Percentiles rank a stretch among this genome's conserved stretches.
phyloP scores from a whole-genome alignment of 2,797 vertebrate genomes.

The Acridotheres tristis region DNA sequence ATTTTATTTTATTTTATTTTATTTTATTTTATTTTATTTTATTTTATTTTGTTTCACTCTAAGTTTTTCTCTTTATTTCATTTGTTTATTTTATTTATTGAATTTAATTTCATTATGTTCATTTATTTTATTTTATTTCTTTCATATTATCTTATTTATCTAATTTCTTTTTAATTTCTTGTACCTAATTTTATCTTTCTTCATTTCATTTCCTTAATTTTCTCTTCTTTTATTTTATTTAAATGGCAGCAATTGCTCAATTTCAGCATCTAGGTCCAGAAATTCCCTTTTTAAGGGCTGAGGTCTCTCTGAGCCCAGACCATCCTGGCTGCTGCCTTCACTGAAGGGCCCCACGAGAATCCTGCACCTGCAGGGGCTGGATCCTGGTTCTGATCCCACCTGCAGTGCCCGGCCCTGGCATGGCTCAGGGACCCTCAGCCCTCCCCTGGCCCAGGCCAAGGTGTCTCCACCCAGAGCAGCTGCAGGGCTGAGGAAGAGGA shows the following conservation, averaged over 20 bases:
- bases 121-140: not conserved
- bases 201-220: not conserved
- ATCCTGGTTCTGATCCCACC: no score
- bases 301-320: not conserved
- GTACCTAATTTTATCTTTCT: not conserved
- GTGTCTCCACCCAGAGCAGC: not conserved
- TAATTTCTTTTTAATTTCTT: rapidly evolving
- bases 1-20: not conserved
- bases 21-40: not conserved
- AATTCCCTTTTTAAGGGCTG: not conserved
- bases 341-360: no score
- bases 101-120: not conserved
- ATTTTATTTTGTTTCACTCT: not conserved
- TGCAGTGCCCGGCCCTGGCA: not conserved
- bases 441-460: not conserved
- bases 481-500: not conserved
- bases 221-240: not conserved
- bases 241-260: not conserved
- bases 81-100: not conserved
- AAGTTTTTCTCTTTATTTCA: not conserved
- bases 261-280: not conserved
- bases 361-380: not conserved
- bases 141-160: not conserved
- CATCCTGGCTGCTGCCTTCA: not conserved
- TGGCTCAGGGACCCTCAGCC: not conserved